Evolutionary conservation across 2,888 invertebrate genomes (phyloP).

Genomic region (Apocheima hispidaria): DNA sequence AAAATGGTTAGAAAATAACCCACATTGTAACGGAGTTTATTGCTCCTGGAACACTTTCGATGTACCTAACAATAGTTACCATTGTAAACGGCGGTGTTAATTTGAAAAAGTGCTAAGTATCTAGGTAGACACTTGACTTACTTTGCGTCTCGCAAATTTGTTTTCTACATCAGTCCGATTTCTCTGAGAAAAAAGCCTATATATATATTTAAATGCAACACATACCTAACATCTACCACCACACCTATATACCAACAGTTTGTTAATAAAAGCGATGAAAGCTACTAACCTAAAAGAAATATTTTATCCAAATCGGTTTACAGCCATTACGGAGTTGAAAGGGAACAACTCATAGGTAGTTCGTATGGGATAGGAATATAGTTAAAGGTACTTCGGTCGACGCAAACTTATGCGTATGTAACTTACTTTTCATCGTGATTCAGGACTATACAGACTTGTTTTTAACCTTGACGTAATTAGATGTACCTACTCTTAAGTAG

Average conservation of each 20-base stretch:
- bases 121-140: background rate
- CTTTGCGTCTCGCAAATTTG: background rate
- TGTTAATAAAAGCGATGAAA: background rate
- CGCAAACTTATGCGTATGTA: background rate
- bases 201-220: too few species aligned
- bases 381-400: background rate
- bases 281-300: background rate
- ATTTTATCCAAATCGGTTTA: background rate
- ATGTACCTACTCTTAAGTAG: slow-evolving; percentile 1
- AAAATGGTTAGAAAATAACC: slow-evolving; percentile 29
- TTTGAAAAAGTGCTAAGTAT: slow-evolving; percentile 4
- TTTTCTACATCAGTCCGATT: too few species aligned
- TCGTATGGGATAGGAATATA: too few species aligned
- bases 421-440: background rate
- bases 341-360: background rate
- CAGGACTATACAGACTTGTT: background rate
- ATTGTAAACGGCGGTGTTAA: slow-evolving; percentile 10
- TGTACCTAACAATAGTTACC: slow-evolving; percentile 3
- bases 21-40: slow-evolving; percentile 26
- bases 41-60: slow-evolving; percentile 22
- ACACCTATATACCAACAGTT: too few species aligned
- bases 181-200: too few species aligned
- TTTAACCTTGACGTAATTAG: slow-evolving; percentile 1
- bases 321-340: background rate
- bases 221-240: too few species aligned